Evolutionary conservation across 2,797 vertebrate species (phyloP).

Genomic region (Bradypus variegatus): DNA sequence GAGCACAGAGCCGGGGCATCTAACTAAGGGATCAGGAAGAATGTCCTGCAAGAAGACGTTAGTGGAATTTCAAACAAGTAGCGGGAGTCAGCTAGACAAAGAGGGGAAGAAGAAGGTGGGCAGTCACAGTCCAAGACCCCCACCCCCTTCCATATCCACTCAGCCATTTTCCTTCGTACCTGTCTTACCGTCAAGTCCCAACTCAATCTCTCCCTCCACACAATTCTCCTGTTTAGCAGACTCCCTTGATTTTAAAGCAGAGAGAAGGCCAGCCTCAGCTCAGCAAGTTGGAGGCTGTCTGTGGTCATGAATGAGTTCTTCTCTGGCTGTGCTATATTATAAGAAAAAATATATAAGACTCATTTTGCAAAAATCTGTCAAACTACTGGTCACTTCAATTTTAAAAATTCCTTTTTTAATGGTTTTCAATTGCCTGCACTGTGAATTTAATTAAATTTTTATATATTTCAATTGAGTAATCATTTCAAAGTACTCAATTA

Average conservation of each 20-base stretch:
- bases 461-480: neutral
- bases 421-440: neutral
- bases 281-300: neutral
- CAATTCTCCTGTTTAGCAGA: neutral
- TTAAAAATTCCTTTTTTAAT: neutral
- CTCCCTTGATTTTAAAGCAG: neutral
- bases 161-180: neutral
- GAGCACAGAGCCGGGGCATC: neutral
- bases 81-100: neutral
- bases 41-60: neutral
- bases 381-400: neutral
- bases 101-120: neutral
- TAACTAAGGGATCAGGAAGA: neutral
- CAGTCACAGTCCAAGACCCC: neutral
- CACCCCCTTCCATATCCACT: neutral
- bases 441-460: constrained; percentile 10
- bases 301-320: neutral
- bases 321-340: neutral
- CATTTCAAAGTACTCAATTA: neutral
- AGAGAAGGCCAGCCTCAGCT: neutral
- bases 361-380: neutral
- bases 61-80: neutral
- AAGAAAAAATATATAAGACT: neutral
- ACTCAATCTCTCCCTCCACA: neutral
- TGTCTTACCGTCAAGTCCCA: neutral